Evolutionary conservation across 64 coral and sea anemone species (phyloP), one percentile per base, ranked within the genome.

Genomic region (Stichodactyla helianthus): DNA sequence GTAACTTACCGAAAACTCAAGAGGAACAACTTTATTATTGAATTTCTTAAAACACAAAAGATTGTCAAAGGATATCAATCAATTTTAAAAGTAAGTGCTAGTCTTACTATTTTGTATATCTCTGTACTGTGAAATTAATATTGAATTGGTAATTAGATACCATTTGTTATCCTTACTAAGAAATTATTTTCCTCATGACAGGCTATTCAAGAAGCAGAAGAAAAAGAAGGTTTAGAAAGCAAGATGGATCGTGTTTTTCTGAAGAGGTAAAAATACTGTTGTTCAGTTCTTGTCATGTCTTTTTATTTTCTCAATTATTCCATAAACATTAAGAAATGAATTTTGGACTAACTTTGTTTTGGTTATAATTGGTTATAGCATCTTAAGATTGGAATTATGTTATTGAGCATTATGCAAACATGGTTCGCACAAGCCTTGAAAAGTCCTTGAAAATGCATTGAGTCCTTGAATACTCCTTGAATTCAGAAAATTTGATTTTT

Each of bases 51-150:
- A 57, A 82, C 52, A 35, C 16, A 82, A n/a, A 82, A 82, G 13
- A 22, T 82, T 23, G 51, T 53, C 54, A 57, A 82, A 3, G 79
- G 79, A n/a, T 53, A 16, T 54, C 20, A 16, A 17, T 51, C 79
- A n/a, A 82, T 82, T 18, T 22, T 82, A 50, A 82, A 82, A 50
- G 79, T 82, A 27, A n/a, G 79, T 58, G 55, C 55, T 58, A 58
- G 55, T 58, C 8, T 58, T 58, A 58, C 2, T 11, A 11, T 58
- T 9, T 15, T 11, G 55, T 58, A 5, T 44, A 58, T 11, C 55
- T 58, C 55, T 58, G 9, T 58, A 44, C 35, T 44, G 35, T 44
- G 35, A 3, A 44, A 44, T 44, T 44, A 44, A 44, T 44, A 2
- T 35, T 35, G 31, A 35, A 35, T 35, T 35, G 31, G 31, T 35